Base-by-base conservation (phyloP, 2,113 vertebrate genomes). In the Eidolon helvum region DNA sequence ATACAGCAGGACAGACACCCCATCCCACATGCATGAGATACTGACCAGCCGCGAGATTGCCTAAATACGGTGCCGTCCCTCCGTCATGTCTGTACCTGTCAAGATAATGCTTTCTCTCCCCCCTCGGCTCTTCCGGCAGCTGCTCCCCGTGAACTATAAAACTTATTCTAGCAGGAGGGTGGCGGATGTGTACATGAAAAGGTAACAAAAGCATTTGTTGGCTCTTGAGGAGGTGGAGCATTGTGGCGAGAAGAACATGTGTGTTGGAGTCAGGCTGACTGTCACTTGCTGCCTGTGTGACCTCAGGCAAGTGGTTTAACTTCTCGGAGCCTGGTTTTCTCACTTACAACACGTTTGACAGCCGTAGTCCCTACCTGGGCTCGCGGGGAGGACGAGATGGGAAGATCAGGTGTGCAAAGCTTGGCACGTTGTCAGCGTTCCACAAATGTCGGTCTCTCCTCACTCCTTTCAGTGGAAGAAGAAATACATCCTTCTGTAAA, bases 1-100 rank as follows among this genome's bases (percentile, higher is more conserved):
- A 18, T 3, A 5, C 18, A 24, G 94, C 75, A 63, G 77, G 88
- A 61, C n/a, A 3, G 88, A 61, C n/a, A 3, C 75, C 59, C 10
- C 10, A 9, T 50, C 78, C 90, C 66, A 15, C 3, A 1, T 33
- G 79, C 95, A 85, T 10, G 72, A 87, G 59, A 72, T 5, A 28
- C 21, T 10, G 35, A 35, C 10, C 4, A 35, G 14, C 5, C 33
- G 19, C 14, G 82, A 74, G 57, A 14, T 4, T 33, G 80, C 79
- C 75, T 43, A 7, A 22, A 19, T 8, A 14, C 0, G 0, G 5
- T 26, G 50, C 43, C 0, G 0, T 14, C 10, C n/a, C 53, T 53
- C 74, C 22, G 9, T 53, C 14, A 3, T 63, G 74, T 87, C 92
- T 45, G 59, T 71, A 40, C n/a, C 72, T 63, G 30, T 8, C 35